Percentiles rank a stretch among this genome's conserved stretches.
phyloP scores from a whole-genome alignment of 2,888 invertebrate genomes.

The Noctua pronuba region DNA sequence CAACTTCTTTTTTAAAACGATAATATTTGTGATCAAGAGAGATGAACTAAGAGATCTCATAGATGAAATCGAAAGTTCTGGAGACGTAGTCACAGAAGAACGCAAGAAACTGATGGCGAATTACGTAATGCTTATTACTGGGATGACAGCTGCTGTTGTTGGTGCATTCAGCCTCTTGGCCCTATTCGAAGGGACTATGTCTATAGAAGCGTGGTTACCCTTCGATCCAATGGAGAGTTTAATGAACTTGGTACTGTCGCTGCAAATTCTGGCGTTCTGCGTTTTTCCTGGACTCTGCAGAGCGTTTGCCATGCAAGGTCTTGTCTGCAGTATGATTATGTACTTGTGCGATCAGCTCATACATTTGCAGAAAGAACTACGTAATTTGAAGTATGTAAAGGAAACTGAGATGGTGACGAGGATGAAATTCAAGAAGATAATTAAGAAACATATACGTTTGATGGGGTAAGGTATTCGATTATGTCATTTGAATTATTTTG shows the following conservation, averaged over 20 bases:
- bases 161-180: conserved; percentile 73
- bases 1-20: conserved; percentile 79
- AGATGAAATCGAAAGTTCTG: conserved; percentile 76
- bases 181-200: conserved; percentile 76
- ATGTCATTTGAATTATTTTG: background rate
- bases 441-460: conserved; percentile 82
- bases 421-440: conserved; percentile 74
- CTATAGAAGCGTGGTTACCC: conserved; percentile 83
- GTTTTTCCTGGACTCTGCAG: conserved; percentile 77
- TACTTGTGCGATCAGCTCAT: conserved; percentile 84
- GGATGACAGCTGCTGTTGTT: conserved; percentile 66
- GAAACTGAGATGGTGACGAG: conserved; percentile 69
- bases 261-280: conserved; percentile 72
- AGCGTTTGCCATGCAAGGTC: conserved; percentile 81
- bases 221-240: conserved; percentile 77
- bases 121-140: conserved; percentile 71
- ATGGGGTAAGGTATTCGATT: conserved; percentile 74
- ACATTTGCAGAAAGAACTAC: conserved; percentile 75
- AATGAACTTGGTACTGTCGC: conserved; percentile 73
- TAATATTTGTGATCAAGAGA: conserved; percentile 75
- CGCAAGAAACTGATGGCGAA: conserved; percentile 75
- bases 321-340: conserved; percentile 82
- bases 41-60: conserved; percentile 74
- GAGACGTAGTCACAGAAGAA: conserved; percentile 75
- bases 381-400: conserved; percentile 69